Conservation (phyloP, 2,888 invertebrate genomes). For the Belgica antarctica region DNA sequence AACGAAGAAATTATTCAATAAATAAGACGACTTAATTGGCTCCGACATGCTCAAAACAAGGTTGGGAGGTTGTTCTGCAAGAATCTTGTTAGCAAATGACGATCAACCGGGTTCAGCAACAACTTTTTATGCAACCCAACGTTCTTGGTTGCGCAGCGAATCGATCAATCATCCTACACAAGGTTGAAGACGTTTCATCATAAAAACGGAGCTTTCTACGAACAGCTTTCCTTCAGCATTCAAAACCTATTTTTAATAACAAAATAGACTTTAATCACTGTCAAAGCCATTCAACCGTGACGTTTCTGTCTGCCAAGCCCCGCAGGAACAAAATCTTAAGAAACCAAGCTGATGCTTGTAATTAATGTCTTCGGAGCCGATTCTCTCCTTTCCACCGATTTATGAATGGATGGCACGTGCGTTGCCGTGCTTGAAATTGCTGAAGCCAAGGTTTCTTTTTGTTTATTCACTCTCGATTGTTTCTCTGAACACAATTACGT, state of each 20-base stretch:
- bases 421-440: not conserved
- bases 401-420: constrained; percentile 27
- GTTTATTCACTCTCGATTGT: constrained; percentile 5
- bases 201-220: no score
- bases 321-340: no score
- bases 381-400: not conserved
- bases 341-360: no score
- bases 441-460: constrained; percentile 10
- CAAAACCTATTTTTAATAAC: not conserved
- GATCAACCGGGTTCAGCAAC: no score
- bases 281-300: no score
- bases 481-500: not conserved
- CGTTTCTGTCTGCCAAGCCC: no score
- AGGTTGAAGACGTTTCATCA: not conserved
- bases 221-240: no score
- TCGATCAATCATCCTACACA: no score
- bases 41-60: constrained; percentile 5
- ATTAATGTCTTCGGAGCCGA: not conserved
- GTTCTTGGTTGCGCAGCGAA: no score
- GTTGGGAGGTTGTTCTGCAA: not conserved
- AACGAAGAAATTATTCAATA: constrained; percentile 3
- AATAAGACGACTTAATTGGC: constrained; percentile 2
- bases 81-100: no score
- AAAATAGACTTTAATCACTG: not conserved
- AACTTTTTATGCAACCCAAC: no score